These are phyloP conservation scores for Lasioglossum lativentre DNA, from an alignment of 2,888 invertebrate species.

Conservation along the genomic window DNA sequence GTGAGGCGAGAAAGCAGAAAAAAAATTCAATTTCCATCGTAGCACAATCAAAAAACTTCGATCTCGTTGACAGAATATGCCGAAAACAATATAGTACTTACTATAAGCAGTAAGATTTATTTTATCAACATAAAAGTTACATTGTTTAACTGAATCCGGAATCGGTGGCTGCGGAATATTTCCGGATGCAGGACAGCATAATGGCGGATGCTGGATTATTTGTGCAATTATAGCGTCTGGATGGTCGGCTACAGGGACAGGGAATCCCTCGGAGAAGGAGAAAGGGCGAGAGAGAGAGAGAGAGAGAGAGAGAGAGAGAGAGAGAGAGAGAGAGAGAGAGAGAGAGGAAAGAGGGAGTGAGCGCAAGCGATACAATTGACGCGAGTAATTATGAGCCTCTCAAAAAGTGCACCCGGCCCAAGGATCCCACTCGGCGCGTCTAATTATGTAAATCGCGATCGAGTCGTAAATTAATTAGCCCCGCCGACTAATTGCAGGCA, in stretches of 20 bases:
- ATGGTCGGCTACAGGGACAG: background rate
- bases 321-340: background rate
- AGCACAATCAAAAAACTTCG: no score
- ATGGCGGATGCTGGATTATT: background rate
- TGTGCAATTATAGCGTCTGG: background rate
- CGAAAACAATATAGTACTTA: no score
- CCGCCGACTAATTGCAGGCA: conserved; percentile 71
- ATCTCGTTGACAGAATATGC: no score
- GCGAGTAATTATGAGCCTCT: conserved; percentile 51
- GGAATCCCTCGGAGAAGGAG: background rate
- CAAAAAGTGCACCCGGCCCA: conserved; percentile 34
- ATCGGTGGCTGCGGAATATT: background rate
- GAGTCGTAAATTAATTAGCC: conserved; percentile 72
- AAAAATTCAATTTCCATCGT: no score
- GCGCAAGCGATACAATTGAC: conserved; percentile 20
- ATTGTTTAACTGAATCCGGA: no score
- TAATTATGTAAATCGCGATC: conserved; percentile 73
- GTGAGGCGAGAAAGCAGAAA: no score
- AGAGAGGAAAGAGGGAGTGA: background rate
- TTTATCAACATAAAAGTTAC: no score
- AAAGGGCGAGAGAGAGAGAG: background rate
- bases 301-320: no score
- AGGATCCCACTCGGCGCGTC: conserved; percentile 45
- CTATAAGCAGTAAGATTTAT: no score
- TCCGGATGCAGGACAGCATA: background rate